phyloP scores from a whole-genome alignment of 1,140 invertebrate species.

The Tetragonula clypearis region DNA sequence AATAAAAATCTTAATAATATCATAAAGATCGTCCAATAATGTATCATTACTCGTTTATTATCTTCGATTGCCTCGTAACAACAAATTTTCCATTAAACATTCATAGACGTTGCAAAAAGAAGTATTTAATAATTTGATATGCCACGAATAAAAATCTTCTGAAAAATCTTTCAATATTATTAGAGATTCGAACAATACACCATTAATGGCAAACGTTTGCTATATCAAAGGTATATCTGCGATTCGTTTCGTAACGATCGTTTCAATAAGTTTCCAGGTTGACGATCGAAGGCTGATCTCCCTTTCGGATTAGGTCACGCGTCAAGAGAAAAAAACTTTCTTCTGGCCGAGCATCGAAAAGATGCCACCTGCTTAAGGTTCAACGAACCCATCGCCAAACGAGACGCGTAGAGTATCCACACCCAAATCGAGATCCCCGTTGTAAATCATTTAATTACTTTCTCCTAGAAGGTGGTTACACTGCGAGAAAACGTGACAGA shows the following conservation, averaged over 20 bases:
- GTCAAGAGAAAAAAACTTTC: constrained; percentile 55
- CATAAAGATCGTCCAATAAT: too few species aligned
- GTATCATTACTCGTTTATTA: too few species aligned
- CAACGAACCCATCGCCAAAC: constrained; percentile 41
- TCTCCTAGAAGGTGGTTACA: constrained; percentile 48
- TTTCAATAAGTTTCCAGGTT: background rate
- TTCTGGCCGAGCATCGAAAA: constrained; percentile 48
- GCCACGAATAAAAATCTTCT: background rate
- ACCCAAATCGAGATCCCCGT: constrained; percentile 51
- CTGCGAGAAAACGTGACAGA: too few species aligned
- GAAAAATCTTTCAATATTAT: background rate
- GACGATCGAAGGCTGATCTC: constrained; percentile 36
- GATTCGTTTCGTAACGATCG: constrained; percentile 13
- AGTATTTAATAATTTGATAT: background rate
- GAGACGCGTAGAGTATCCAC: constrained; percentile 48
- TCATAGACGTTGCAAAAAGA: too few species aligned
- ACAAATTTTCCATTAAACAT: too few species aligned
- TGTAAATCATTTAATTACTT: constrained; percentile 65
- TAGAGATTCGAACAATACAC: background rate
- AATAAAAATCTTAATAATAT: too few species aligned
- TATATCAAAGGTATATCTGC: background rate
- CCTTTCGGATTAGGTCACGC: constrained; percentile 43
- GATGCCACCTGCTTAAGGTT: constrained; percentile 67
- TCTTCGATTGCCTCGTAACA: too few species aligned
- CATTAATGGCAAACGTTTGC: background rate